These are phyloP conservation scores for Stictonetta naevosa DNA, from an alignment of 2,113 vertebrate species.

Conservation along the genomic window DNA sequence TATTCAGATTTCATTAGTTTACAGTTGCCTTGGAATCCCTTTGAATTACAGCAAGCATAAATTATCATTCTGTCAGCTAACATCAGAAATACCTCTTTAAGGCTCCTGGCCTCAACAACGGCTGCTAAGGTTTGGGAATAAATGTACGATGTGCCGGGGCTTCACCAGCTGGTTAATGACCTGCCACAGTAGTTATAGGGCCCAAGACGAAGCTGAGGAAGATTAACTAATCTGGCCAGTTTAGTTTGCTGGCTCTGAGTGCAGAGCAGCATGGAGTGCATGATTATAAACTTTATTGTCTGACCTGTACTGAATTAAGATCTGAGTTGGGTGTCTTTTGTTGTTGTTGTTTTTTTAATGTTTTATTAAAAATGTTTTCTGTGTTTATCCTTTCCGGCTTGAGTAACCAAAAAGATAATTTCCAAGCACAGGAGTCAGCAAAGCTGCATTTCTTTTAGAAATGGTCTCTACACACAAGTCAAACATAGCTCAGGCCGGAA, in stretches of 20 bases:
- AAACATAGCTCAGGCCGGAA: background rate
- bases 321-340: background rate
- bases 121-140: slow-evolving; percentile 75
- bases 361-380: slow-evolving; percentile 62
- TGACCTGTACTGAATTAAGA: slow-evolving; percentile 37
- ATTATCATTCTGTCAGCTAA: slow-evolving; percentile 73
- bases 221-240: slow-evolving; percentile 53
- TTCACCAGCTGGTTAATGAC: slow-evolving; percentile 74
- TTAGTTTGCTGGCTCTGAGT: background rate
- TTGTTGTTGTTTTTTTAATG: background rate
- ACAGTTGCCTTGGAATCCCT: slow-evolving; percentile 73
- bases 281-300: slow-evolving; percentile 52
- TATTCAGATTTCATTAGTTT: slow-evolving; percentile 77
- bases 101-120: slow-evolving; percentile 67
- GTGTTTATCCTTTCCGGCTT: slow-evolving; percentile 55
- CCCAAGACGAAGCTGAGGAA: slow-evolving; percentile 71
- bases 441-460: background rate
- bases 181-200: slow-evolving; percentile 57
- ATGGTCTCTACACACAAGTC: background rate
- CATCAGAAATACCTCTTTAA: slow-evolving; percentile 76
- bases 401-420: slow-evolving; percentile 34
- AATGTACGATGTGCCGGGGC: slow-evolving; percentile 70
- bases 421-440: slow-evolving; percentile 37
- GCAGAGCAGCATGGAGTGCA: background rate
- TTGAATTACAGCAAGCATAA: slow-evolving; percentile 75